These are phyloP conservation scores for Pseudoatta argentina DNA, from an alignment of 1,140 invertebrate species.

Conservation along the genomic window DNA sequence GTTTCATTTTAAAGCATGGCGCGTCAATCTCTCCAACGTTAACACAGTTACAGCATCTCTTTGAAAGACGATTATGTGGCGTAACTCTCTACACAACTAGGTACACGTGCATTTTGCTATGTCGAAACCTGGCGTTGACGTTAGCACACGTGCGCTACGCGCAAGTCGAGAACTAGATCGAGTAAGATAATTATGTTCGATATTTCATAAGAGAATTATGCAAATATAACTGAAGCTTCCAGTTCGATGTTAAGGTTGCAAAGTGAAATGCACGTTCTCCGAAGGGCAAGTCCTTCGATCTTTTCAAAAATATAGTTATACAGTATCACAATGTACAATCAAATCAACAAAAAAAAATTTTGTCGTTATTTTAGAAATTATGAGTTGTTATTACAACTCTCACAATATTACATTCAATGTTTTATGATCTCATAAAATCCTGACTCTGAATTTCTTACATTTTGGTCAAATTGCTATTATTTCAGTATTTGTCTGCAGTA, in stretches of 20 bases:
- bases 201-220: constrained; percentile 48
- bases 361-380: not conserved
- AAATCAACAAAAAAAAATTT: not conserved
- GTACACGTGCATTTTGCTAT: not conserved
- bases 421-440: not conserved
- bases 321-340: not conserved
- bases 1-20: constrained; percentile 12
- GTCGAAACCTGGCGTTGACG: not conserved
- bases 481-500: not conserved
- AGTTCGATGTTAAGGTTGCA: not conserved
- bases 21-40: constrained; percentile 27
- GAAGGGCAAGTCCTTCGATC: not conserved
- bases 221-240: not conserved
- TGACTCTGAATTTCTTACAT: not conserved
- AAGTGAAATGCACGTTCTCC: not conserved
- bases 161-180: constrained; percentile 43
- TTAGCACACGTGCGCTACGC: constrained; percentile 22
- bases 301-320: not conserved
- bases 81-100: constrained; percentile 8
- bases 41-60: constrained; percentile 38
- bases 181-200: constrained; percentile 49
- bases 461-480: not conserved
- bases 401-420: not conserved
- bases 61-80: constrained; percentile 50
- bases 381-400: not conserved